A percentile compares a stretch with the other conserved stretches of the same genome.
These are phyloP conservation scores for Tenthredo livida DNA, from an alignment of 2,888 invertebrate genomes.

Conservation along the genomic window DNA sequence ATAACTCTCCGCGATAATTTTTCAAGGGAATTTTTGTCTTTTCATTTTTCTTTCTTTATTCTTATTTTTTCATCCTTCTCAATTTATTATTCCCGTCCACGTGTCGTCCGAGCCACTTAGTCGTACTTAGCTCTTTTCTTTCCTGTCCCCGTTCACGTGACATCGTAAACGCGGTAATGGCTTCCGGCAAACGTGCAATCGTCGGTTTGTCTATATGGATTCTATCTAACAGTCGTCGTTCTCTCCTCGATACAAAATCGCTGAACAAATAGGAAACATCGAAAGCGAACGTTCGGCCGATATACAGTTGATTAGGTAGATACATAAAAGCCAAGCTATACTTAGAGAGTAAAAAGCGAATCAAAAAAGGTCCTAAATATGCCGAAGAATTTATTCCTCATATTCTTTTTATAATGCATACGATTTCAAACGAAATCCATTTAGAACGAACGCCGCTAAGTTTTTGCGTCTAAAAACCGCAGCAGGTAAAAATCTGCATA, in stretches of 20 bases:
- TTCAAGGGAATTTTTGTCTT: not conserved
- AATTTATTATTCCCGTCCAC: constrained; percentile 21
- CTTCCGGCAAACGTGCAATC: constrained; percentile 16
- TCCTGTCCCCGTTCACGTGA: not conserved
- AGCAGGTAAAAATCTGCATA: not conserved
- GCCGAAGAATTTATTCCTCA: not conserved
- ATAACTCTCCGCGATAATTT: not conserved
- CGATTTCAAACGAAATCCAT: not conserved
- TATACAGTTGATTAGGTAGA: not conserved
- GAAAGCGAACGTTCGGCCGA: not conserved
- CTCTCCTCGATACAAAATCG: not conserved
- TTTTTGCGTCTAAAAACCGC: not conserved
- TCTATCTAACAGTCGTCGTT: constrained; percentile 16
- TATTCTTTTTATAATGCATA: not conserved
- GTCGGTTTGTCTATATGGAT: constrained; percentile 34
- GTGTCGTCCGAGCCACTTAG: constrained; percentile 7
- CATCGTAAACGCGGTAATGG: constrained; percentile 20
- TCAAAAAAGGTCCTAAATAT: not conserved
- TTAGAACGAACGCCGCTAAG: not conserved
- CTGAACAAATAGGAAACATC: not conserved
- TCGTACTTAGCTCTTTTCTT: constrained; percentile 1
- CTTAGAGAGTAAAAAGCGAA: not conserved
- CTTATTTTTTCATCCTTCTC: not conserved
- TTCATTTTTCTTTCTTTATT: not conserved
- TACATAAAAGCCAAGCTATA: not conserved